Percentiles rank a stretch among this genome's conserved stretches.
Conservation (phyloP, 2,797 vertebrate species). For the Hoplostethus atlanticus region DNA sequence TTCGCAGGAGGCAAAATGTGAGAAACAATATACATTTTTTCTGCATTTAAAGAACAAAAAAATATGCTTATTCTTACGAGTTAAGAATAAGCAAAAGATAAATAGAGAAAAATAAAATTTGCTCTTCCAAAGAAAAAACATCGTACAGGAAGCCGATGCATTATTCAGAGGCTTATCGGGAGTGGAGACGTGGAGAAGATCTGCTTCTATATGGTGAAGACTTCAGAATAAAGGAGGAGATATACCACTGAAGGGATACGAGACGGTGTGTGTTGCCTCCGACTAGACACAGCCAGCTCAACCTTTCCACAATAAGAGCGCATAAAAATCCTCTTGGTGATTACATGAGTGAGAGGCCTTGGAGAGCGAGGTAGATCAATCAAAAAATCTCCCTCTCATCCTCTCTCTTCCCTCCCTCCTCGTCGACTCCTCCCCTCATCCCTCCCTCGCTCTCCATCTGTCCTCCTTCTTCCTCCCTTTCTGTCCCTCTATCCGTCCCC, state of each 20-base stretch:
- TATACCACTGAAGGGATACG: background rate
- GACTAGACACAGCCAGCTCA: background rate
- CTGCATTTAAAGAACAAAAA: slow-evolving; percentile 6
- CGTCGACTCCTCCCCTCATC: background rate
- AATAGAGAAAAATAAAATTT: background rate
- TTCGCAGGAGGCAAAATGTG: slow-evolving; percentile 20
- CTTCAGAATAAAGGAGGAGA: background rate
- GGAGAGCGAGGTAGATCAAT: slow-evolving; percentile 60
- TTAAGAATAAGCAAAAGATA: background rate
- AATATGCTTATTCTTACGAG: background rate
- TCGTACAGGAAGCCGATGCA: background rate
- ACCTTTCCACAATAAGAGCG: slow-evolving; percentile 12
- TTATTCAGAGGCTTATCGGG: too few relatives aligned
- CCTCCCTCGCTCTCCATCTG: slow-evolving; percentile 10
- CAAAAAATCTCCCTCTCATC: slow-evolving; percentile 37
- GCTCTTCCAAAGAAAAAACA: background rate
- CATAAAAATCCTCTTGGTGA: slow-evolving; percentile 48
- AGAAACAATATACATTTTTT: slow-evolving; percentile 14
- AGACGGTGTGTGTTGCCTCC: background rate
- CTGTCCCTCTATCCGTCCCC: background rate
- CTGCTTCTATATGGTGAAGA: background rate
- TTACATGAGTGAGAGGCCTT: slow-evolving; percentile 63
- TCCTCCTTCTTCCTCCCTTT: background rate
- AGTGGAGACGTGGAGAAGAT: background rate
- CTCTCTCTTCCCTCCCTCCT: slow-evolving; percentile 2